Percentiles rank a stretch among this genome's conserved stretches.
Evolutionary conservation across 2,888 invertebrate species (phyloP).

Genomic region (Anoplius nigerrimus): DNA sequence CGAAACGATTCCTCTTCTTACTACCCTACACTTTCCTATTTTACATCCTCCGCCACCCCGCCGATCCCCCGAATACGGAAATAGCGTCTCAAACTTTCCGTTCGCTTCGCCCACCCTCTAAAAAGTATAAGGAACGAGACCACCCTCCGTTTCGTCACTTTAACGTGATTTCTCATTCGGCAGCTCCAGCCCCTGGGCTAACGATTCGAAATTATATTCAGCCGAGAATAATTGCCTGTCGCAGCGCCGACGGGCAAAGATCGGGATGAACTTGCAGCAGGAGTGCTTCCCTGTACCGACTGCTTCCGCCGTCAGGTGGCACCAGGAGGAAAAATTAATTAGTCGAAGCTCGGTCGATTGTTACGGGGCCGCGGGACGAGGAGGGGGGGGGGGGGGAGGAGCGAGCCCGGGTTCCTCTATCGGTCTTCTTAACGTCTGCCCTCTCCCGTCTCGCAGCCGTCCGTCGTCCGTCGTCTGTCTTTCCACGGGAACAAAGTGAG

Average conservation of each 20-base stretch:
- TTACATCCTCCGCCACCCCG: neutral
- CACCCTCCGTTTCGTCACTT: no score
- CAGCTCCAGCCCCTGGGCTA: conserved; percentile 3
- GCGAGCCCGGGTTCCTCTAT: no score
- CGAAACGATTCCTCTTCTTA: neutral
- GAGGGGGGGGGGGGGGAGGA: conserved; percentile 1
- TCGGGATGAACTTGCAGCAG: conserved; percentile 26
- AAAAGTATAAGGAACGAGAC: no score
- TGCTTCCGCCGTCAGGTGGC: conserved; percentile 3
- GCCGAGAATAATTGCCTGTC: conserved; percentile 27
- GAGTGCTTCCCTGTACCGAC: neutral
- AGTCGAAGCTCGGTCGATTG: conserved; percentile 43
- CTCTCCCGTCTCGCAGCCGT: conserved; percentile 9
- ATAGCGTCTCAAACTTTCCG: neutral
- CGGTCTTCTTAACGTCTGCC: conserved; percentile 21
- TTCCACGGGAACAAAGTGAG: no score
- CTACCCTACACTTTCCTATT: neutral
- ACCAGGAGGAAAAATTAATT: conserved; percentile 46
- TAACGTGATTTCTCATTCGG: neutral
- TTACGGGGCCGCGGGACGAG: conserved; percentile 23
- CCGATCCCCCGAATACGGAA: neutral
- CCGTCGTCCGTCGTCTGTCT: neutral
- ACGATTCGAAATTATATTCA: conserved; percentile 30
- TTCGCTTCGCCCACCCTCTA: neutral
- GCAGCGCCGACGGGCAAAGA: conserved; percentile 26